A percentile compares a stretch with the other conserved stretches of the same genome.
Conservation (phyloP, 2,797 vertebrate genomes). For the Thripadectes ignobilis region DNA sequence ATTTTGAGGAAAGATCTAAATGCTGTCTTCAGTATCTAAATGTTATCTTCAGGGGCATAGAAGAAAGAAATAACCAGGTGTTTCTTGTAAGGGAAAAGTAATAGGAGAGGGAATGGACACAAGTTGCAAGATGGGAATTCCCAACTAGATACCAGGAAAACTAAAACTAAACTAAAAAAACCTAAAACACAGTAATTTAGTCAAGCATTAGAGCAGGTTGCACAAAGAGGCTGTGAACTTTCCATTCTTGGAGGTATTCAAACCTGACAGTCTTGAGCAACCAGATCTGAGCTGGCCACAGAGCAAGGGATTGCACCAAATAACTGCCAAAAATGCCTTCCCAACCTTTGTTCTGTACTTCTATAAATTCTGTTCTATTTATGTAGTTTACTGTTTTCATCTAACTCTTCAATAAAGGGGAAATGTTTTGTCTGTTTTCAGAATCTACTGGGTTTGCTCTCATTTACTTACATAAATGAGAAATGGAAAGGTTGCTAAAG, state of each 20-base stretch:
- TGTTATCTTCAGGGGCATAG: background rate
- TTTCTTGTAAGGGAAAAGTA: background rate
- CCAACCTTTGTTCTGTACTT: background rate
- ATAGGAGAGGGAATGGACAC: background rate
- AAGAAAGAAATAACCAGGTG: background rate
- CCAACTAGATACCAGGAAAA: background rate
- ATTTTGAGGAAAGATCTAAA: background rate
- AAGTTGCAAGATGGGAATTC: background rate
- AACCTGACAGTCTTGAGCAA: background rate
- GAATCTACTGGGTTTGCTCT: background rate
- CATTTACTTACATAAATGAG: background rate
- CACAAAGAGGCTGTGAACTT: background rate
- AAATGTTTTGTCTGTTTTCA: background rate
- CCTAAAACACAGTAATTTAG: background rate
- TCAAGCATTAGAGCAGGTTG: background rate
- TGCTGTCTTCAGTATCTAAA: background rate
- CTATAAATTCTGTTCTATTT: background rate
- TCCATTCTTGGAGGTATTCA: background rate
- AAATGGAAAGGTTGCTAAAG: conserved; percentile 22
- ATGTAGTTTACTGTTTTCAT: background rate
- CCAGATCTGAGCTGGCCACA: background rate
- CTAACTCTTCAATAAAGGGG: background rate
- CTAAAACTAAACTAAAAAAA: too few relatives aligned
- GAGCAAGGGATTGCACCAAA: background rate
- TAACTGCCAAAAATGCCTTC: background rate